Percentiles rank a stretch among this genome's conserved stretches.
Evolutionary conservation across 1,140 invertebrate genomes (phyloP).

Genomic region (Sarcophaga bullata): DNA sequence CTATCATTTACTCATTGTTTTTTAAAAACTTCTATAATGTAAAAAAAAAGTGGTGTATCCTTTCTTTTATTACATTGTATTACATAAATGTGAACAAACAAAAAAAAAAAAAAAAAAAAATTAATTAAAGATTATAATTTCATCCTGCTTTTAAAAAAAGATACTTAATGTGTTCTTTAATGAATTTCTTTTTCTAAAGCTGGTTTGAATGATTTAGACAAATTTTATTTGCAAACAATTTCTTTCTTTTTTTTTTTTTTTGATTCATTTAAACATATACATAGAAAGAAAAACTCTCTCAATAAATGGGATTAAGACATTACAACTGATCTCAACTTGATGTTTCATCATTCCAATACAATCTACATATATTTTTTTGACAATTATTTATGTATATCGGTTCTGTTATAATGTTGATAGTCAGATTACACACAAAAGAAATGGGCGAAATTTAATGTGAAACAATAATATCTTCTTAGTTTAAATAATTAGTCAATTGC

Average conservation of each 20-base stretch:
- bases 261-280: no score
- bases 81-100: conserved; percentile 8
- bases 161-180: not conserved
- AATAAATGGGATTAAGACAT: no score
- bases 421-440: no score
- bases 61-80: conserved; percentile 32
- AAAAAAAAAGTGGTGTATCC: not conserved
- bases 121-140: conserved; percentile 33
- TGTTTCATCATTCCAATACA: no score
- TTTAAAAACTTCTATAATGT: not conserved
- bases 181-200: not conserved
- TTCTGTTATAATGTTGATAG: no score
- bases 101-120: conserved; percentile 31
- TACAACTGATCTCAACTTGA: no score
- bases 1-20: conserved; percentile 22
- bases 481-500: no score
- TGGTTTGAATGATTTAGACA: not conserved
- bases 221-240: conserved; percentile 14
- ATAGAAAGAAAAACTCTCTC: no score
- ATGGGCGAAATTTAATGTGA: no score
- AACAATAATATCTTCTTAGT: no score
- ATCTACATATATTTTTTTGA: no score
- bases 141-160: not conserved
- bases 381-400: no score
- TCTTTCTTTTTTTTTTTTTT: not conserved